A percentile compares a stretch with the other conserved stretches of the same genome.
These are phyloP conservation scores for Alentia gelatinosa DNA, from an alignment of 2,888 invertebrate species.

Conservation along the genomic window DNA sequence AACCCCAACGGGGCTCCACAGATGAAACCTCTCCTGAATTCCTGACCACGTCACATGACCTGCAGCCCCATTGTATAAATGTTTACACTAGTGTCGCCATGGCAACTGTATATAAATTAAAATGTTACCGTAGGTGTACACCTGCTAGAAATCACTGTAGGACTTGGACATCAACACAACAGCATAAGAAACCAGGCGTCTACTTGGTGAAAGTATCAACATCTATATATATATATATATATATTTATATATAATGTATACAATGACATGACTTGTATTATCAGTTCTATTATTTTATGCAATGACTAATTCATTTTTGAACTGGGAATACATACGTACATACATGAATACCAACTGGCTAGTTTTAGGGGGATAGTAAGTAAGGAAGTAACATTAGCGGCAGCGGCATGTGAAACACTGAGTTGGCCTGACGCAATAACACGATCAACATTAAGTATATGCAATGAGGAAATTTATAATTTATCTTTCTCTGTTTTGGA, in stretches of 20 bases:
- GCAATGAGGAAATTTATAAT: not conserved
- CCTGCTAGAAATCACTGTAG: conserved; percentile 9
- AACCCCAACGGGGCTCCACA: too few relatives aligned
- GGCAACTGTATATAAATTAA: not conserved
- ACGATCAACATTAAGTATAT: not conserved
- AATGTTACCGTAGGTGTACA: conserved; percentile 25
- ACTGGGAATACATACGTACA: conserved; percentile 49
- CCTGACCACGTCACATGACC: not conserved
- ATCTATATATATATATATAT: conserved; percentile 38
- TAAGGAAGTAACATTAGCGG: not conserved
- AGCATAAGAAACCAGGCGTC: conserved; percentile 11
- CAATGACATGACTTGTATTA: conserved; percentile 16
- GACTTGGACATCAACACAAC: conserved; percentile 4
- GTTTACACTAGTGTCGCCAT: not conserved
- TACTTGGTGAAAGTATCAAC: conserved; percentile 6
- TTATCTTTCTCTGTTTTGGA: not conserved
- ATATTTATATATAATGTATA: conserved; percentile 20
- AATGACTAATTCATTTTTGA: conserved; percentile 12
- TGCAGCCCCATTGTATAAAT: not conserved
- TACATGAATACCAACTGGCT: not conserved
- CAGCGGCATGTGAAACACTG: not conserved
- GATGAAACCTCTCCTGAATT: too few relatives aligned
- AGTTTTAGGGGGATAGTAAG: not conserved
- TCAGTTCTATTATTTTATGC: not conserved
- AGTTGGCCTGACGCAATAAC: not conserved